A percentile compares a stretch with the other conserved stretches of the same genome.
These are phyloP conservation scores for Leptinotarsa haldemani DNA, from an alignment of 2,888 invertebrate genomes.

Conservation along the genomic window DNA sequence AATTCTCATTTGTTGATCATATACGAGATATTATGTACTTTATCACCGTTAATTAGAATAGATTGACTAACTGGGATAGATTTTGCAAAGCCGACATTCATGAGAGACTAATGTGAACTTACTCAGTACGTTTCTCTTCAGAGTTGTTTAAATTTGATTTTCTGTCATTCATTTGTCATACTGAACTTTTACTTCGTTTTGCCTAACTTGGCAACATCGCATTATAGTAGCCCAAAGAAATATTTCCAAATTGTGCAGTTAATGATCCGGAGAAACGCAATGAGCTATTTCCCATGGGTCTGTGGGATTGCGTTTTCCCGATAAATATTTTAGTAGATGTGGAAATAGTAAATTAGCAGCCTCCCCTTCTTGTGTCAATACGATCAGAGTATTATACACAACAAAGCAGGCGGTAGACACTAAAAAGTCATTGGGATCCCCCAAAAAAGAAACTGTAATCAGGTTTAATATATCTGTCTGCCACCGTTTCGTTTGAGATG, in stretches of 20 bases:
- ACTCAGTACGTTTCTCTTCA: too few relatives aligned
- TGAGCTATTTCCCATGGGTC: constrained; percentile 21
- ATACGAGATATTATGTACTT: too few relatives aligned
- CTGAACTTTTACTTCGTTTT: background rate
- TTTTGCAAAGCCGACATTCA: too few relatives aligned
- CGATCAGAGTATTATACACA: constrained; percentile 28
- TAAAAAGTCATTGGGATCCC: constrained; percentile 14
- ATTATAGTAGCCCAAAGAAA: background rate
- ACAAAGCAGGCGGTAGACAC: constrained; percentile 14
- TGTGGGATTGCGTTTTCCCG: constrained; percentile 42
- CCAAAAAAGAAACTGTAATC: constrained; percentile 11
- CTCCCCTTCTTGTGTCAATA: constrained; percentile 33
- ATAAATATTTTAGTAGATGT: constrained; percentile 46
- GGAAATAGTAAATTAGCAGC: constrained; percentile 46
- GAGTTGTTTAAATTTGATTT: too few relatives aligned
- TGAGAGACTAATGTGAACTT: too few relatives aligned
- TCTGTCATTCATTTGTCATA: background rate
- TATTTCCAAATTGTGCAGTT: constrained; percentile 6
- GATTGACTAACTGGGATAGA: too few relatives aligned
- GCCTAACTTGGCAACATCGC: background rate
- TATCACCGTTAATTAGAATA: too few relatives aligned
- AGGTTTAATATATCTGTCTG: constrained; percentile 17
- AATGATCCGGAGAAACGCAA: constrained; percentile 23
- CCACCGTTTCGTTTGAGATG: constrained; percentile 8
- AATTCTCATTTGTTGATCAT: too few relatives aligned